Percentiles rank a stretch among this genome's conserved stretches.
Evolutionary conservation across 2,797 vertebrate species (phyloP).

Genomic region (Balearica regulorum): DNA sequence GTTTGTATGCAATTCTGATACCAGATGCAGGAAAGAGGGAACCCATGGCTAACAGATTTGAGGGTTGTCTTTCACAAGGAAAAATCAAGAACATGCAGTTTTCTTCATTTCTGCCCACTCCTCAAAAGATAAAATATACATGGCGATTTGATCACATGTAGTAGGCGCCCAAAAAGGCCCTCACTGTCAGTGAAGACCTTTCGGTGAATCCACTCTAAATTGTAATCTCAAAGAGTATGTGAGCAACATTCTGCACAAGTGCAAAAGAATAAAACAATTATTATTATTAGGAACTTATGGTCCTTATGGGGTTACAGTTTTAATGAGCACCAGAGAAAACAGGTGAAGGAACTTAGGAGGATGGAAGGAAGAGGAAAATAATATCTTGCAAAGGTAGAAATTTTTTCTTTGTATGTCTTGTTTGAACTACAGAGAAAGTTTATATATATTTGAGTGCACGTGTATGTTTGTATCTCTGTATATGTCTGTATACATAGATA

Average conservation of each 20-base stretch:
- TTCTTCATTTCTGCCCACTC: neutral
- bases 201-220: neutral
- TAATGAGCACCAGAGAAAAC: neutral
- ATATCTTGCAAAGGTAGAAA: neutral
- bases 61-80: neutral
- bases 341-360: neutral
- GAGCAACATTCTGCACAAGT: neutral
- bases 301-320: neutral
- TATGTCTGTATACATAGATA: neutral
- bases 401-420: neutral
- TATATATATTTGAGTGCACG: neutral
- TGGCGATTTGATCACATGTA: neutral
- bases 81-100: neutral
- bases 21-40: neutral
- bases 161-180: neutral
- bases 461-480: neutral
- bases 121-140: neutral
- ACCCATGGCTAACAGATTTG: neutral
- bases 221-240: neutral
- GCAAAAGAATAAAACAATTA: neutral
- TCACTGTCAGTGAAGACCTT: neutral
- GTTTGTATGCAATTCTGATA: neutral
- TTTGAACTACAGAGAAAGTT: neutral
- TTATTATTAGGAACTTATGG: neutral
- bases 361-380: neutral